These are phyloP conservation scores for Caranx melampygus DNA, from an alignment of 2,113 vertebrate genomes.

Conservation along the genomic window DNA sequence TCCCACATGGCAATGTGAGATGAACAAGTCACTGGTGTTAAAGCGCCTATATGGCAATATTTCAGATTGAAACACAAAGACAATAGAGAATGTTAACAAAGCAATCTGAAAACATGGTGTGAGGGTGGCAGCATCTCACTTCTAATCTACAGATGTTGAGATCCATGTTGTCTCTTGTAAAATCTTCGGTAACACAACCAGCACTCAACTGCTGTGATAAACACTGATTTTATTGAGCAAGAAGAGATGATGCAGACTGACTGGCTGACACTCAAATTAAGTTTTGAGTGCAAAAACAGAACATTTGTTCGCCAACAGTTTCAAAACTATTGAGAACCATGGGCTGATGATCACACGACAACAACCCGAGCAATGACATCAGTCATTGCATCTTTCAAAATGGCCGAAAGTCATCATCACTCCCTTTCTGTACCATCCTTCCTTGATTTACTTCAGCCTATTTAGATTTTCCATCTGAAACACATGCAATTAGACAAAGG, in stretches of 20 bases:
- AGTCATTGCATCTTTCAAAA: neutral
- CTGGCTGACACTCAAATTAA: too few relatives aligned
- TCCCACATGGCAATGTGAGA: neutral
- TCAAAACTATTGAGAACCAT: neutral
- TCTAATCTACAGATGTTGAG: too few relatives aligned
- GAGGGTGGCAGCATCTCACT: too few relatives aligned
- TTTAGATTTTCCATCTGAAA: neutral
- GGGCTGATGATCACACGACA: neutral
- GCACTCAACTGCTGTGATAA: neutral
- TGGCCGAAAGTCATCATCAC: neutral
- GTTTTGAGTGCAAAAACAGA: neutral
- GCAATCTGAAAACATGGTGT: too few relatives aligned
- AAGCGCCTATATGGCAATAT: too few relatives aligned
- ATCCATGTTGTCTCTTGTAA: too few relatives aligned
- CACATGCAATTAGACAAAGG: neutral
- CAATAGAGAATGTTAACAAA: too few relatives aligned
- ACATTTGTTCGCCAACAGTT: constrained; percentile 6
- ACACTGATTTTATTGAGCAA: neutral
- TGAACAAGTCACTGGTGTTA: neutral
- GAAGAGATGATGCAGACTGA: constrained; percentile 10
- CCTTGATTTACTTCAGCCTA: neutral
- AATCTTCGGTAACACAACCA: too few relatives aligned
- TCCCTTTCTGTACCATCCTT: neutral
- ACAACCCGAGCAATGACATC: neutral
- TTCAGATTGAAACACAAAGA: too few relatives aligned